phyloP scores from a whole-genome alignment of 1,140 invertebrate genomes.

The Aphis gossypii region DNA sequence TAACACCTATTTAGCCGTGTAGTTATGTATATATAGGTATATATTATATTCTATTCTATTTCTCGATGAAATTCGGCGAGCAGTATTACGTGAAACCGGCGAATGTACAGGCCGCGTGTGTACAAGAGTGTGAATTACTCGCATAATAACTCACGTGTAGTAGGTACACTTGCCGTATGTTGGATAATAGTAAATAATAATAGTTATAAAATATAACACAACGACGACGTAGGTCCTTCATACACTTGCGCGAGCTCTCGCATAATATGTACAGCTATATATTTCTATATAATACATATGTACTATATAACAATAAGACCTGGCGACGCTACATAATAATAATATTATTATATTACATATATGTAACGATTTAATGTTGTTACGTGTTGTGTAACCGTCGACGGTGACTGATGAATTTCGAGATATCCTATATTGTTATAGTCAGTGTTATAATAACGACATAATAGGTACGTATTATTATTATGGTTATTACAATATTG shows the following conservation, averaged over 20 bases:
- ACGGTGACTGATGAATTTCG: constrained; percentile 25
- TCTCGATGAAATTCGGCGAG: not conserved
- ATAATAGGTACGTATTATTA: not conserved
- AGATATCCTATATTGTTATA: not conserved
- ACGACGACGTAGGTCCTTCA: not conserved
- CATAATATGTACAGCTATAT: not conserved
- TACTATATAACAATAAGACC: not conserved
- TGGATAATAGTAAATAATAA: constrained; percentile 26
- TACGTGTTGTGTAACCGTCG: not conserved
- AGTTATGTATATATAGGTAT: not conserved
- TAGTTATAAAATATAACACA: not conserved
- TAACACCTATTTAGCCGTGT: not conserved
- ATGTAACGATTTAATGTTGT: constrained; percentile 30
- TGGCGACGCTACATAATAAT: not conserved
- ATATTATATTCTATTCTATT: not conserved
- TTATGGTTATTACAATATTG: not conserved
- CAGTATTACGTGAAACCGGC: constrained; percentile 16
- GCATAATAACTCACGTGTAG: not conserved
- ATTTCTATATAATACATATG: not conserved
- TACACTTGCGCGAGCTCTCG: not conserved
- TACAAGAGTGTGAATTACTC: constrained; percentile 47
- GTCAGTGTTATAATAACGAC: not conserved
- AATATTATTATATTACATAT: constrained; percentile 10
- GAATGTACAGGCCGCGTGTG: not conserved
- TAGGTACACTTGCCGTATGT: not conserved